Conservation (phyloP, 2,888 invertebrate species). For the Xiphydria camelus region DNA sequence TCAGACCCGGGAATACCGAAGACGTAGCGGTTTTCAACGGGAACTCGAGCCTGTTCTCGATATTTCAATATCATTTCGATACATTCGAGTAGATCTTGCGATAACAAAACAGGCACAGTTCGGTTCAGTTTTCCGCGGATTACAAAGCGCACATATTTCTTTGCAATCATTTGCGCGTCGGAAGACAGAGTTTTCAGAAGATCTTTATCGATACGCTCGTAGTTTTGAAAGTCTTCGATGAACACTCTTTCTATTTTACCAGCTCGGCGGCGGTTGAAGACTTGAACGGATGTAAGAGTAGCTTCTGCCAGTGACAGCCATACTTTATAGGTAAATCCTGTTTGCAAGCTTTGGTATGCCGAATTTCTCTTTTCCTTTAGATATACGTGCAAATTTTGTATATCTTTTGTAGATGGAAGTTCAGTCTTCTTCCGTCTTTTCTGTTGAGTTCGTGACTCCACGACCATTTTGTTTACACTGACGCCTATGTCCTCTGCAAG, state of each 20-base stretch:
- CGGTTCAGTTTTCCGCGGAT: too few species aligned
- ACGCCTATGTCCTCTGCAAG: conserved; percentile 12
- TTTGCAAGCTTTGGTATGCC: conserved; percentile 5
- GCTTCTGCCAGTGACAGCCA: conserved; percentile 25
- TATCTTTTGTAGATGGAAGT: conserved; percentile 15
- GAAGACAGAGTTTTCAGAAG: conserved; percentile 14
- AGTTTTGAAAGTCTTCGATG: conserved; percentile 25
- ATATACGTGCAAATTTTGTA: conserved; percentile 15
- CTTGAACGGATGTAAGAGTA: conserved; percentile 21
- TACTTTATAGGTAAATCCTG: conserved; percentile 5
- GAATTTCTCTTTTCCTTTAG: conserved; percentile 7
- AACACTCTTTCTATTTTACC: conserved; percentile 28
- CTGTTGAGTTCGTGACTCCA: conserved; percentile 8
- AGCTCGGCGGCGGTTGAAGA: conserved; percentile 31
- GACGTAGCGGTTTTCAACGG: conserved; percentile 3
- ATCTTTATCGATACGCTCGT: conserved; percentile 24
- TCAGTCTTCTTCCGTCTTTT: conserved; percentile 2
- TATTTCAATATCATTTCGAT: conserved; percentile 6
- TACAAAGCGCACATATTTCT: too few species aligned
- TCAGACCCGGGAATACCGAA: conserved; percentile 11
- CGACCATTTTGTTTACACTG: conserved; percentile 7
- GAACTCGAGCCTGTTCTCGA: conserved; percentile 6
- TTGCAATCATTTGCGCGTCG: conserved; percentile 21
- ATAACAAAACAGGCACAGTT: too few species aligned
- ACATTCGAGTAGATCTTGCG: conserved; percentile 10